A percentile compares a stretch with the other conserved stretches of the same genome.
Evolutionary conservation across 2,113 vertebrate genomes (phyloP).

Genomic region (Neopipo cinnamomea): DNA sequence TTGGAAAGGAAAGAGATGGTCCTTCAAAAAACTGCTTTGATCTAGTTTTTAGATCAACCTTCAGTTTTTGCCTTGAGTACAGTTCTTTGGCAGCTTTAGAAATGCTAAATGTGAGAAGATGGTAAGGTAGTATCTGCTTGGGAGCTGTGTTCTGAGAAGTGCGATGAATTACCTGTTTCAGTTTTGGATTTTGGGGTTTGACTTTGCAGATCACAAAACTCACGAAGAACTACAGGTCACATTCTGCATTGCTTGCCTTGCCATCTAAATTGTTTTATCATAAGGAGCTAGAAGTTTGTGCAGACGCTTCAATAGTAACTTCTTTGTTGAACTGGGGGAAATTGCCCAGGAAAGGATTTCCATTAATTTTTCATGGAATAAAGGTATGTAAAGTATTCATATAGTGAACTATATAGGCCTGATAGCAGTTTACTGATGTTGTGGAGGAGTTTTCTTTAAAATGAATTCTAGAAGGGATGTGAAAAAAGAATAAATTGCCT

Average conservation of each 20-base stretch:
- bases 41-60: background rate
- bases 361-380: slow-evolving; percentile 90
- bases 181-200: background rate
- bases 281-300: slow-evolving; percentile 82
- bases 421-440: background rate
- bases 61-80: background rate
- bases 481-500: background rate
- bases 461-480: background rate
- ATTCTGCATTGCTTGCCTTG: slow-evolving; percentile 82
- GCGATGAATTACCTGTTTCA: background rate
- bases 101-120: background rate
- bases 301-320: slow-evolving; percentile 74
- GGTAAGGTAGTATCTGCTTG: background rate
- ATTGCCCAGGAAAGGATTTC: slow-evolving; percentile 88
- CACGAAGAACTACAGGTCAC: slow-evolving; percentile 91
- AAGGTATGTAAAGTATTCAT: slow-evolving; percentile 73
- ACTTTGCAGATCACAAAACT: slow-evolving; percentile 89
- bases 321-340: slow-evolving; percentile 84
- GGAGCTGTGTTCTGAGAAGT: background rate
- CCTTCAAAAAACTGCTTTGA: background rate
- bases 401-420: background rate
- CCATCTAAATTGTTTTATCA: slow-evolving; percentile 91
- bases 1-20: background rate
- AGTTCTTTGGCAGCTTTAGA: background rate
- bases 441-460: background rate